phyloP scores from a whole-genome alignment of 2,888 invertebrate genomes.

The Rhyacophila evoluta region DNA sequence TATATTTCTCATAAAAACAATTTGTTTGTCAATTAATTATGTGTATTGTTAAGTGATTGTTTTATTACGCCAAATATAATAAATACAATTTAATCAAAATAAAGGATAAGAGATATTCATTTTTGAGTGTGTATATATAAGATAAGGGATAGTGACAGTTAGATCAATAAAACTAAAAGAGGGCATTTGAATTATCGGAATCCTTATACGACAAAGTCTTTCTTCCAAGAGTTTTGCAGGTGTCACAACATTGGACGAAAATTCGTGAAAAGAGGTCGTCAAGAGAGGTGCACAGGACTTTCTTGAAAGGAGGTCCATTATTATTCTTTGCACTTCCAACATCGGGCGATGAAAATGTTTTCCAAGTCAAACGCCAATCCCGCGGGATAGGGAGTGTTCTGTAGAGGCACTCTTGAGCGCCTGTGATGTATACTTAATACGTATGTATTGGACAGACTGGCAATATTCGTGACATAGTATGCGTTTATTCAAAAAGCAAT shows the following conservation, averaged over 20 bases:
- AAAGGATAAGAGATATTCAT: too few relatives aligned
- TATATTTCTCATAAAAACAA: too few relatives aligned
- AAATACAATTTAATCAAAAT: too few relatives aligned
- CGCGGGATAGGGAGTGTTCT: neutral
- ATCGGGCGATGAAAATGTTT: slow-evolving; percentile 32
- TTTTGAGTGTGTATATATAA: too few relatives aligned
- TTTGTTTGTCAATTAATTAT: too few relatives aligned
- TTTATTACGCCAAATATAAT: too few relatives aligned
- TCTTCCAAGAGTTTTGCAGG: neutral
- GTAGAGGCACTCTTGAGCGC: neutral
- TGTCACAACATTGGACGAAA: slow-evolving; percentile 6
- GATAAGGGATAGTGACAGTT: too few relatives aligned
- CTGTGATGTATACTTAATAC: neutral
- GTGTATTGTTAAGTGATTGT: too few relatives aligned
- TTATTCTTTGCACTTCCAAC: slow-evolving; percentile 31
- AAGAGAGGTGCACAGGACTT: slow-evolving; percentile 14
- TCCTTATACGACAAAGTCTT: neutral
- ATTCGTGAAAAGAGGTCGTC: slow-evolving; percentile 20
- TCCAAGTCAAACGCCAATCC: slow-evolving; percentile 36
- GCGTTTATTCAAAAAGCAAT: too few relatives aligned
- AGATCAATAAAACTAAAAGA: too few relatives aligned
- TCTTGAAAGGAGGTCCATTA: slow-evolving; percentile 24
- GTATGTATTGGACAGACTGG: neutral
- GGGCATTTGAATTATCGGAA: too few relatives aligned
- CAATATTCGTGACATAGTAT: too few relatives aligned